A percentile compares a stretch with the other conserved stretches of the same genome.
These are phyloP conservation scores for Pheosia tremula DNA, from an alignment of 2,888 invertebrate genomes.

Conservation along the genomic window DNA sequence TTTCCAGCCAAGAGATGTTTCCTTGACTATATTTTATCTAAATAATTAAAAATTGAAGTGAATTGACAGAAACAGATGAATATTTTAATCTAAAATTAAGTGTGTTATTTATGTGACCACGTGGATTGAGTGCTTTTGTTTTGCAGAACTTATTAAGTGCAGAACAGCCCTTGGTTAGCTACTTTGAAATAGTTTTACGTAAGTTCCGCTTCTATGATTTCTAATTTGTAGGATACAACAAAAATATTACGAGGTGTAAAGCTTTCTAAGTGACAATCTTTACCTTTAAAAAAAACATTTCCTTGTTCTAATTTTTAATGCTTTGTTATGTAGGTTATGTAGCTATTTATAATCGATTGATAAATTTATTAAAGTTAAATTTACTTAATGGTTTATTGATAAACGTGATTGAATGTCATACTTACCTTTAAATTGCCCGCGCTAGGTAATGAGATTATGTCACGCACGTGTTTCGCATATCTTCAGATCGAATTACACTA, in stretches of 20 bases:
- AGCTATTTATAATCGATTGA: too few relatives aligned
- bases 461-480: background rate
- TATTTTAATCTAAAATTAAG: background rate
- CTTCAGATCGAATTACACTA: background rate
- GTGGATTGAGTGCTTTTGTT: conserved; percentile 20
- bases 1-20: conserved; percentile 25
- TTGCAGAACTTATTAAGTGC: conserved; percentile 18
- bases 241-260: too few relatives aligned
- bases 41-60: conserved; percentile 30
- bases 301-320: too few relatives aligned
- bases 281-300: too few relatives aligned
- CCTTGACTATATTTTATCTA: conserved; percentile 24
- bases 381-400: too few relatives aligned
- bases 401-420: too few relatives aligned
- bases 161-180: conserved; percentile 10
- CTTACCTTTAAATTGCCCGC: background rate
- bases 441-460: background rate
- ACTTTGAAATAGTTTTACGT: conserved; percentile 9
- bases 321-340: too few relatives aligned
- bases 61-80: conserved; percentile 5
- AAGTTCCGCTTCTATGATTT: background rate
- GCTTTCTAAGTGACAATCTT: too few relatives aligned
- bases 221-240: background rate
- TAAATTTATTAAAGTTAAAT: too few relatives aligned
- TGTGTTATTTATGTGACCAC: conserved; percentile 12